Evolutionary conservation across 2,797 vertebrate genomes (phyloP).

Genomic region (Brotogeris chrysoptera): DNA sequence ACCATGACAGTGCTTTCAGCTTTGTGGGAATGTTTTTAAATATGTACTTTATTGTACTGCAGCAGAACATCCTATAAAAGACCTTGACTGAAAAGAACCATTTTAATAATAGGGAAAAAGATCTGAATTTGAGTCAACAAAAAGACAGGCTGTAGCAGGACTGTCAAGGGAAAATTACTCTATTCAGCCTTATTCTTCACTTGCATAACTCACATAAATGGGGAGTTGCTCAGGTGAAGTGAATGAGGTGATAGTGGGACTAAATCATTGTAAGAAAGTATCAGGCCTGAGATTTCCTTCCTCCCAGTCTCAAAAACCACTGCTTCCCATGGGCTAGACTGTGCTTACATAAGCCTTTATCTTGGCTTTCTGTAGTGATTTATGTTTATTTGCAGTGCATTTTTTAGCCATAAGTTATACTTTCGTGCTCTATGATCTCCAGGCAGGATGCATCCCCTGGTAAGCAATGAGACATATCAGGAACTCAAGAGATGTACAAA

Average conservation of each 20-base stretch:
- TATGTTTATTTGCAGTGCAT: background rate
- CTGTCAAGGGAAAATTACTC: background rate
- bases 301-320: background rate
- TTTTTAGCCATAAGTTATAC: slow-evolving; percentile 9
- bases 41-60: background rate
- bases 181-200: background rate
- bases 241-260: background rate
- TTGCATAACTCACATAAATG: background rate
- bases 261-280: slow-evolving; percentile 2
- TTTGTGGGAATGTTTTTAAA: background rate
- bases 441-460: background rate
- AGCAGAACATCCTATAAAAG: background rate
- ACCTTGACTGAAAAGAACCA: background rate
- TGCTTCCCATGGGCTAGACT: background rate
- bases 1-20: background rate
- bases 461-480: background rate
- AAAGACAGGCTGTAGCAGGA: background rate
- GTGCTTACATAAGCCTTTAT: background rate
- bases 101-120: slow-evolving; percentile 5
- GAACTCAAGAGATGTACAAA: background rate
- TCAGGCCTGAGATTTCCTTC: background rate
- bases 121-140: background rate
- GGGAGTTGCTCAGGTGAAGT: background rate
- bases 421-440: background rate
- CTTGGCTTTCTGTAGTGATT: slow-evolving; percentile 5